phyloP scores from a whole-genome alignment of 1,140 invertebrate genomes.

The Frieseomelitta varia region DNA sequence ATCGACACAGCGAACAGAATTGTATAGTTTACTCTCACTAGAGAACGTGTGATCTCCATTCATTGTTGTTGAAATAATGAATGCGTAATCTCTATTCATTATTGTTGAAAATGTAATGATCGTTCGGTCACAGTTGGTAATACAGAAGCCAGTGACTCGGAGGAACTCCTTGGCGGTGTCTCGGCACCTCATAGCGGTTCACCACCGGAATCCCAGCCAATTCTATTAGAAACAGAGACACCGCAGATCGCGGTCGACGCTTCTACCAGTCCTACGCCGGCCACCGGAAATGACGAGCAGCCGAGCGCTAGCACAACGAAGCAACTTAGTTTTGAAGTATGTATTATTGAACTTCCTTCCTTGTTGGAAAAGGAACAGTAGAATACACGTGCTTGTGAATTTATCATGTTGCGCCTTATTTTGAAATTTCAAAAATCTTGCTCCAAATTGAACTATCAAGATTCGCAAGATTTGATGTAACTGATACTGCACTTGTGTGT shows the following conservation, averaged over 20 bases:
- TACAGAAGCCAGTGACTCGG: conserved; percentile 79
- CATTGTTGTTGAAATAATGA: neutral
- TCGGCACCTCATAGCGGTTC: conserved; percentile 74
- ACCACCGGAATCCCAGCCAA: conserved; percentile 72
- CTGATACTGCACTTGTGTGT: too few species aligned
- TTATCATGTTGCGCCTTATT: neutral
- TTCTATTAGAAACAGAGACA: conserved; percentile 53
- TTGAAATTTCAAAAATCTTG: neutral
- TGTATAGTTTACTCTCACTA: too few species aligned
- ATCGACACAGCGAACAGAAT: too few species aligned
- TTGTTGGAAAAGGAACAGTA: neutral
- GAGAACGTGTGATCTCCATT: neutral
- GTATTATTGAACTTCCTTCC: conserved; percentile 46
- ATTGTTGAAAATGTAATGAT: neutral
- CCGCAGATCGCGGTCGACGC: conserved; percentile 56
- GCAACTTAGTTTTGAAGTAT: conserved; percentile 78
- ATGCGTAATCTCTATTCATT: neutral
- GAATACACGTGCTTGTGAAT: neutral
- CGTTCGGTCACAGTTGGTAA: conserved; percentile 73
- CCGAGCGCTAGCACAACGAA: conserved; percentile 74
- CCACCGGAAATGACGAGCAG: conserved; percentile 73
- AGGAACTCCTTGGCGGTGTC: conserved; percentile 76
- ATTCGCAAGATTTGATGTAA: neutral
- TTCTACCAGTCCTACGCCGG: conserved; percentile 63
- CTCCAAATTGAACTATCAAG: too few species aligned